Evolutionary conservation across 1,140 invertebrate species (phyloP), one percentile per base, ranked within the genome.

Genomic region (Anadara kagoshimensis): DNA sequence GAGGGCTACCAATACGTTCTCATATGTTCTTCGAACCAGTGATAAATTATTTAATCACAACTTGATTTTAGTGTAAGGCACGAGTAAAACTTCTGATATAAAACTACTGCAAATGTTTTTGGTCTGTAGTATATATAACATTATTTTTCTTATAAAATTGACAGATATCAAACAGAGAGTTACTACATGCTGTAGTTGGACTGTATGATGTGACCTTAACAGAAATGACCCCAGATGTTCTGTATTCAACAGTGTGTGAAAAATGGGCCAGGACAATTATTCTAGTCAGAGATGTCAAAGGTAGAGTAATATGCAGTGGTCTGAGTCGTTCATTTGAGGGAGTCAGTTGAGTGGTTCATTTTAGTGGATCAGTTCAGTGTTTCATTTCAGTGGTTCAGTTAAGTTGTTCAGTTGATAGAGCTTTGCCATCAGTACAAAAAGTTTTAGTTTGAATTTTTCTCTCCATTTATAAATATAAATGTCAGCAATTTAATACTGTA

Each of bases 141-240:
- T 51, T 18, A 18, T 29, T 20, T 45, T 20, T 12, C 22, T 11
- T 63, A 14, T 64, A 51, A 51, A 7, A 36, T 36, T 36, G 29
- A 36, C 49, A 88, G 87, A 77, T 88, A 51, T 82, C 84, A 18
- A 87, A 88, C 69, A 62, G 66, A 63, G 86, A 90, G 49, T 66
- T 90, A 20, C 72, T 90, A n/a, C 89, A 90, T 84, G 86, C 89
- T 53, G 87, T 89, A 11, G 82, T 88, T 51, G 89, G 86, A 10
- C 75, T 90, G 20, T 90, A 89, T 80, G 83, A 89, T 80, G 85
- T 86, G 0, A 87, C 85, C 16, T 73, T 90, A 20, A 83, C 83
- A 44, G 88, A 89, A 58, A 87, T 86, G 79, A 88, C 88, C 0
- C 82, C 86, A 10, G 86, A 88, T 81, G 85, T 86, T 10, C 75